phyloP scores from a whole-genome alignment of 1,140 invertebrate species.

The Listronotus oregonensis region DNA sequence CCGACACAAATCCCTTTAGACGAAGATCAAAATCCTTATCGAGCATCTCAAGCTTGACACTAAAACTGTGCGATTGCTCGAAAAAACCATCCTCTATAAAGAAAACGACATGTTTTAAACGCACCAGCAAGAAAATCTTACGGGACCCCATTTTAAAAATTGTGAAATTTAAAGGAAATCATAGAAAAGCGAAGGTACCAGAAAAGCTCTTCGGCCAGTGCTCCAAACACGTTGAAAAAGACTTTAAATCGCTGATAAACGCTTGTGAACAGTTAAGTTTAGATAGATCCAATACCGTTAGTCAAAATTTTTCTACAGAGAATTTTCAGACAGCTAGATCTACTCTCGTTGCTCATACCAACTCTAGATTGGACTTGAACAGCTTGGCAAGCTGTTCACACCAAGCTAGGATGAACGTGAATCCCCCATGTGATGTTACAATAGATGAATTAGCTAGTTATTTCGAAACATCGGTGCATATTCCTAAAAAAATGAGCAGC shows the following conservation, averaged over 20 bases:
- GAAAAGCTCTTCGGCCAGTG: slow-evolving; percentile 48
- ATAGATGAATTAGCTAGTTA: slow-evolving; percentile 92
- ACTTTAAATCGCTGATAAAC: slow-evolving; percentile 52
- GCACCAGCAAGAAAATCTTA: slow-evolving; percentile 47
- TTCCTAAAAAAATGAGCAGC: slow-evolving; percentile 93
- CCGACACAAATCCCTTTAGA: slow-evolving; percentile 48
- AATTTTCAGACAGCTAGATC: slow-evolving; percentile 44
- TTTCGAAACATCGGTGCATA: slow-evolving; percentile 90
- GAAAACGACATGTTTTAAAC: slow-evolving; percentile 52
- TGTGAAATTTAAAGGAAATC: slow-evolving; percentile 42
- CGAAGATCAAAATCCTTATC: slow-evolving; percentile 52
- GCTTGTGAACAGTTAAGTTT: slow-evolving; percentile 53
- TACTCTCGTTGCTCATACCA: slow-evolving; percentile 6
- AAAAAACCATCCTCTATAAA: slow-evolving; percentile 44
- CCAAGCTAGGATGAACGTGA: slow-evolving; percentile 62
- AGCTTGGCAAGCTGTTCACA: slow-evolving; percentile 61
- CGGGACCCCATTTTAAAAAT: slow-evolving; percentile 51
- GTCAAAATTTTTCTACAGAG: slow-evolving; percentile 41
- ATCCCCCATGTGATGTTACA: slow-evolving; percentile 75
- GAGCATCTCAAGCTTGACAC: slow-evolving; percentile 47
- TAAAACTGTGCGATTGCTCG: slow-evolving; percentile 44
- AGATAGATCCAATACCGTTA: slow-evolving; percentile 39
- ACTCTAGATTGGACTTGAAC: slow-evolving; percentile 24
- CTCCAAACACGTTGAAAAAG: slow-evolving; percentile 41
- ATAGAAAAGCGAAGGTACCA: slow-evolving; percentile 26